Conservation (phyloP, 92 coral and sea anemone genomes). For the Hydrozoanthus gracilis region DNA sequence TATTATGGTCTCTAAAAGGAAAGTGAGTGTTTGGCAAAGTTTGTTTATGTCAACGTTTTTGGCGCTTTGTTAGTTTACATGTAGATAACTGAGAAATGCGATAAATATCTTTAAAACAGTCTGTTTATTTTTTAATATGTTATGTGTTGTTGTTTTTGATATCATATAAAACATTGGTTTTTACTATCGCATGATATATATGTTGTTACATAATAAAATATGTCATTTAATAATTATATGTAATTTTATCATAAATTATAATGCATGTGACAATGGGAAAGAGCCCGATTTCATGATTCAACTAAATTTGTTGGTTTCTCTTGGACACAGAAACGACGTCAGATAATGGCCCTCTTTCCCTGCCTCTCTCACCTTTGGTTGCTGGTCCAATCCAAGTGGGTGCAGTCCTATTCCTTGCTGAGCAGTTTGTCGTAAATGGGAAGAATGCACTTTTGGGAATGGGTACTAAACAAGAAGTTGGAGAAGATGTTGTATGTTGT, state of each 20-base stretch:
- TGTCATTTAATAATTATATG: too few relatives aligned
- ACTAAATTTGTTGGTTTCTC: background rate
- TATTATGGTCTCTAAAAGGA: too few relatives aligned
- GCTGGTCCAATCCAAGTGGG: slow-evolving; percentile 41
- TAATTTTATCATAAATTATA: background rate
- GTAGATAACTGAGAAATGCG: too few relatives aligned
- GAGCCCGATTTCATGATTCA: background rate
- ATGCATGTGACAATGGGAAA: background rate
- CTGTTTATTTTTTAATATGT: too few relatives aligned
- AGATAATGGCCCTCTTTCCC: background rate
- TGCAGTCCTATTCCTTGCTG: slow-evolving; percentile 44
- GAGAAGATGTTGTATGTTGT: slow-evolving; percentile 51
- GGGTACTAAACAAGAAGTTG: slow-evolving; percentile 6
- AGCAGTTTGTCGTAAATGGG: slow-evolving; percentile 47
- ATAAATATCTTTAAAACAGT: too few relatives aligned
- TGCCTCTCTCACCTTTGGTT: background rate
- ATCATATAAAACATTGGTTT: too few relatives aligned
- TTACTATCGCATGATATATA: too few relatives aligned
- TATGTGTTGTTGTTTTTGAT: too few relatives aligned
- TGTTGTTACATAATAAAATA: too few relatives aligned
- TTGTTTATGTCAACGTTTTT: too few relatives aligned
- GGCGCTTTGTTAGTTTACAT: too few relatives aligned
- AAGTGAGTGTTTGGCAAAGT: too few relatives aligned
- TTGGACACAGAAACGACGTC: background rate
- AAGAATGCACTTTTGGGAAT: slow-evolving; percentile 18